Evolutionary conservation across 2,113 vertebrate genomes (phyloP).

Genomic region (Perccottus glenii): DNA sequence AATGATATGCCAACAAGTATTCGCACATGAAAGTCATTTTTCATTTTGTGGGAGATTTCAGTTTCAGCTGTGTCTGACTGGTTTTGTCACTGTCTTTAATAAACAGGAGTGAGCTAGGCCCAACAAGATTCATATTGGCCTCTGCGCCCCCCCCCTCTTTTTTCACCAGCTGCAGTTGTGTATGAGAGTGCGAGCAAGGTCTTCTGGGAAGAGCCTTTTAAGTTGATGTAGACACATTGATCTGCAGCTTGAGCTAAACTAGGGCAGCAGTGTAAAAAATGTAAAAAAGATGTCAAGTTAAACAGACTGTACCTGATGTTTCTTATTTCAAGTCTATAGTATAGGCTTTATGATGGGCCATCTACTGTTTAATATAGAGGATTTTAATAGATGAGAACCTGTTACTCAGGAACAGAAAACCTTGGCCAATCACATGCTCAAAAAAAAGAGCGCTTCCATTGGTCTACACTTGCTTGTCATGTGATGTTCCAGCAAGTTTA

Average conservation of each 20-base stretch:
- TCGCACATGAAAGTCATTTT: conserved; percentile 52
- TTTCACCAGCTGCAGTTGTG: conserved; percentile 37
- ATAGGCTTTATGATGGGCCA: too few relatives aligned
- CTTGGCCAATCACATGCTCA: too few relatives aligned
- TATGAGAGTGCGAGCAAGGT: conserved; percentile 59
- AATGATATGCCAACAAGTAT: conserved; percentile 33
- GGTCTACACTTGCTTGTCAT: too few relatives aligned
- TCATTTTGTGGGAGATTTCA: conserved; percentile 39
- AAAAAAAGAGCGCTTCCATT: too few relatives aligned
- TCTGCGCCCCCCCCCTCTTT: conserved; percentile 70
- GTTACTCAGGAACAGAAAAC: too few relatives aligned
- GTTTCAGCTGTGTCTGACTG: conserved; percentile 41
- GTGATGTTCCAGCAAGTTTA: too few relatives aligned
- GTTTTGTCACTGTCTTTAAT: conserved; percentile 63
- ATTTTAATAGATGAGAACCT: too few relatives aligned
- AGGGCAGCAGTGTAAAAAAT: conserved; percentile 17
- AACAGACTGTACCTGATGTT: too few relatives aligned
- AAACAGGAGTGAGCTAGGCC: conserved; percentile 50
- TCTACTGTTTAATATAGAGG: too few relatives aligned
- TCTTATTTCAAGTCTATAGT: too few relatives aligned
- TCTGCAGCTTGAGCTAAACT: conserved; percentile 51
- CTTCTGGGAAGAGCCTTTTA: conserved; percentile 78
- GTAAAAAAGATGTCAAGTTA: conserved; percentile 25
- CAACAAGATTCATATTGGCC: conserved; percentile 59
- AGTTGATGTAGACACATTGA: conserved; percentile 76